Conservation (phyloP, 2,888 invertebrate genomes). For the Unio pictorum region DNA sequence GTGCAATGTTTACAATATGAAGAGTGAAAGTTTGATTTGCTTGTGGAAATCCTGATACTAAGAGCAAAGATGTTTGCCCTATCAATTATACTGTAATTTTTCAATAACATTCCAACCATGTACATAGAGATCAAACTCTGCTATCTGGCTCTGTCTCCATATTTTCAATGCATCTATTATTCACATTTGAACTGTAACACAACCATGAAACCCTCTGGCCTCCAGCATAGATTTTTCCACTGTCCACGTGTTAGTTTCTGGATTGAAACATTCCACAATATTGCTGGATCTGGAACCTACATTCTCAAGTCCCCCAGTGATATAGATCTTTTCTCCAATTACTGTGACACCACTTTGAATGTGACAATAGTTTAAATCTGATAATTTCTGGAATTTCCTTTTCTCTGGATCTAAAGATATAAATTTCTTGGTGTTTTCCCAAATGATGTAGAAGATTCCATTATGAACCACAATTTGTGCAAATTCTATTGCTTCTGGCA, state of each 20-base stretch:
- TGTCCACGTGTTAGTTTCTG: slow-evolving; percentile 61
- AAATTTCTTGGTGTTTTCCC: slow-evolving; percentile 67
- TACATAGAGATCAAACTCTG: too few relatives aligned
- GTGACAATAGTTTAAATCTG: slow-evolving; percentile 58
- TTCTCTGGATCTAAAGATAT: slow-evolving; percentile 67
- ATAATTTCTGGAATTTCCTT: slow-evolving; percentile 63
- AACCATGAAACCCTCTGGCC: slow-evolving; percentile 63
- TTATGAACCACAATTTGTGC: slow-evolving; percentile 66
- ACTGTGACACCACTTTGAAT: slow-evolving; percentile 64
- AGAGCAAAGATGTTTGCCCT: too few relatives aligned
- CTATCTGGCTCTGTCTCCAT: too few relatives aligned
- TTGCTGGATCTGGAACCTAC: slow-evolving; percentile 57
- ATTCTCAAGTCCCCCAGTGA: slow-evolving; percentile 60
- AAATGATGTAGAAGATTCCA: slow-evolving; percentile 69
- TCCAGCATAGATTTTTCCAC: slow-evolving; percentile 57
- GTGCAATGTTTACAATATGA: too few relatives aligned
- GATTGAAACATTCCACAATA: slow-evolving; percentile 67
- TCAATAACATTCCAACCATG: too few relatives aligned
- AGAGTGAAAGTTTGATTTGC: too few relatives aligned
- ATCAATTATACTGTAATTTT: too few relatives aligned
- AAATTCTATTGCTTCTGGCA: slow-evolving; percentile 65
- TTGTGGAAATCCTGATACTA: too few relatives aligned
- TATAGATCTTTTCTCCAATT: slow-evolving; percentile 63
- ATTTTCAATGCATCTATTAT: slow-evolving; percentile 3
- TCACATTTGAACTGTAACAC: slow-evolving; percentile 66